Conservation (phyloP, 2,113 vertebrate genomes). For the Dunckerocampus dactyliophorus region DNA sequence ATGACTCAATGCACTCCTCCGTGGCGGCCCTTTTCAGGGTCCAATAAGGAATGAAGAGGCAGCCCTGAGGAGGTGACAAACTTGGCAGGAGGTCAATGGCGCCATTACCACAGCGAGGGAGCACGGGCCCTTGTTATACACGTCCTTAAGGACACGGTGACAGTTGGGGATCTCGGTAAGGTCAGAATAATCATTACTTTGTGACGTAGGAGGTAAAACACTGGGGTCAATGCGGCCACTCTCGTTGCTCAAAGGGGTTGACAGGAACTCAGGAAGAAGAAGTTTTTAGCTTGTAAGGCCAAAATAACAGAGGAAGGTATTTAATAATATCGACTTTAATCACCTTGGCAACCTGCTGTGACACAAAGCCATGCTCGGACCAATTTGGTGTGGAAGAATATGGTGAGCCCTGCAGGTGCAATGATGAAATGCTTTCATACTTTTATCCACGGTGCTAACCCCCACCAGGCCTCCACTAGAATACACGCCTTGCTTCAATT, state of each 20-base stretch:
- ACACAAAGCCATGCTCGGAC: no score
- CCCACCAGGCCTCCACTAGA: no score
- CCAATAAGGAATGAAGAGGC: background rate
- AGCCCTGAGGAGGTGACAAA: slow-evolving; percentile 1
- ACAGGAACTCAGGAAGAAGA: no score
- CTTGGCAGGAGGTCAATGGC: slow-evolving; percentile 5
- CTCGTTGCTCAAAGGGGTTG: background rate
- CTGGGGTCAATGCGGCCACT: background rate
- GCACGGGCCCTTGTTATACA: background rate
- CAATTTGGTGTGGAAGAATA: no score
- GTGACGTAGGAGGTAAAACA: background rate
- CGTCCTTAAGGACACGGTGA: background rate
- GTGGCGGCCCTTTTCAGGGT: background rate
- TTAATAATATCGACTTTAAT: no score
- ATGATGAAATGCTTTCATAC: no score
- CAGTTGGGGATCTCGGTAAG: background rate
- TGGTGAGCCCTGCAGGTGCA: no score
- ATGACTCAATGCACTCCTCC: background rate
- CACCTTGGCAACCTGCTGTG: no score
- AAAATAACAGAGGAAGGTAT: no score
- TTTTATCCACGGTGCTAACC: no score
- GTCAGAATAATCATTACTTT: background rate
- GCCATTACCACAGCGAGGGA: background rate
- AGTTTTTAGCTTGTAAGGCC: no score
- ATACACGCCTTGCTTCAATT: no score